Percentiles rank a stretch among this genome's conserved stretches.
phyloP scores from a whole-genome alignment of 2,113 vertebrate genomes.

The Callaeas wilsoni region DNA sequence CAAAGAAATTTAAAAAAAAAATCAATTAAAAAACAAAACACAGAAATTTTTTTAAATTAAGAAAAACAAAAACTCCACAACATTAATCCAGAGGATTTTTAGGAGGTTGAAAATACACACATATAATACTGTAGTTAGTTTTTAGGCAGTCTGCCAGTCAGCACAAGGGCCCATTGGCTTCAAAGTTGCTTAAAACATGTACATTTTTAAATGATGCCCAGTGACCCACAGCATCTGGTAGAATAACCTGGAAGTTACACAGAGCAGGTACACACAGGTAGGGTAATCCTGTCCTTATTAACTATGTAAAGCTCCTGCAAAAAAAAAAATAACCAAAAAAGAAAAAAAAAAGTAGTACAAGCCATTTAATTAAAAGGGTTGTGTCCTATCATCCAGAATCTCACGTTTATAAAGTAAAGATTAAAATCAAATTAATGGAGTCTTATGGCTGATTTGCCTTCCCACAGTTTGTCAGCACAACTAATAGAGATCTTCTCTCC shows the following conservation, averaged over 20 bases:
- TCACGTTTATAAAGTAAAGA: slow-evolving; percentile 41
- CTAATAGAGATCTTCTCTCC: neutral
- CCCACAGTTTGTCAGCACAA: neutral
- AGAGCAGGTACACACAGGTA: neutral
- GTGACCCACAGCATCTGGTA: neutral
- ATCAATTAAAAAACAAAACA: neutral
- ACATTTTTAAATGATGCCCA: neutral
- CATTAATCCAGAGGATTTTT: neutral
- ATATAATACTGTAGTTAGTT: neutral
- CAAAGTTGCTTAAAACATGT: neutral
- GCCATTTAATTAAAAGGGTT: slow-evolving; percentile 27
- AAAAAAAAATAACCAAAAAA: neutral
- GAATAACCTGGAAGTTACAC: neutral
- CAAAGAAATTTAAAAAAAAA: neutral
- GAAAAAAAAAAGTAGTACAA: neutral
- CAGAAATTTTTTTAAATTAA: neutral
- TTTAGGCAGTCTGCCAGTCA: neutral
- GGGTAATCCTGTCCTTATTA: neutral
- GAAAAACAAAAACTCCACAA: accelerated
- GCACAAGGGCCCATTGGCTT: neutral
- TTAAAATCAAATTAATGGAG: slow-evolving; percentile 47
- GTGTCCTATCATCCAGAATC: slow-evolving; percentile 1
- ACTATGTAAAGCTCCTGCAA: neutral
- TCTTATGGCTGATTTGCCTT: slow-evolving; percentile 1
- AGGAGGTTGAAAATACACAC: neutral